A percentile compares a stretch with the other conserved stretches of the same genome.
Conservation (phyloP, 2,113 vertebrate species). For the Isichthys henryi region DNA sequence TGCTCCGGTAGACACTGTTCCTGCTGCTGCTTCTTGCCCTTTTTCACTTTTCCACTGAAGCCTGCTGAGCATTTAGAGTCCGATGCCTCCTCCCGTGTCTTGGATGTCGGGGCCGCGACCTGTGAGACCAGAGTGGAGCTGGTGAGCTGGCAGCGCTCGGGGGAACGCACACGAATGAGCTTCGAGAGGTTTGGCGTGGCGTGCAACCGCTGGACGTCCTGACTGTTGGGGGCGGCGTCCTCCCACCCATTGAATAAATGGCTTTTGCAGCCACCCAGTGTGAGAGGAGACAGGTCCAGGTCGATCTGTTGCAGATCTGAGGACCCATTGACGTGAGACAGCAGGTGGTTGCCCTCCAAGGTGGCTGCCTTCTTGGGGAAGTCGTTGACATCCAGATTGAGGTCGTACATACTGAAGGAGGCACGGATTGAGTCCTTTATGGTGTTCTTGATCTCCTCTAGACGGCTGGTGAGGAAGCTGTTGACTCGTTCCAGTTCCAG, state of each 20-base stretch:
- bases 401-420: slow-evolving; percentile 90
- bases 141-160: slow-evolving; percentile 59
- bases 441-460: slow-evolving; percentile 95
- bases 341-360: slow-evolving; percentile 77
- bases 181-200: slow-evolving; percentile 82
- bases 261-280: slow-evolving; percentile 75
- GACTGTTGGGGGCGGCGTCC: slow-evolving; percentile 44
- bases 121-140: slow-evolving; percentile 47
- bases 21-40: slow-evolving; percentile 75
- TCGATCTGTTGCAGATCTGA: slow-evolving; percentile 88
- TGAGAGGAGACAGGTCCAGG: slow-evolving; percentile 87
- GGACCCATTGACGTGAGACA: slow-evolving; percentile 82
- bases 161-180: slow-evolving; percentile 83
- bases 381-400: slow-evolving; percentile 87
- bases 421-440: slow-evolving; percentile 95
- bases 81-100: slow-evolving; percentile 52
- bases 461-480: slow-evolving; percentile 90
- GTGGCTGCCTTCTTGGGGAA: slow-evolving; percentile 87
- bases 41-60: slow-evolving; percentile 66
- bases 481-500: slow-evolving; percentile 89
- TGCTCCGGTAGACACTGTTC: slow-evolving; percentile 59
- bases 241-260: slow-evolving; percentile 67
- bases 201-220: slow-evolving; percentile 76
- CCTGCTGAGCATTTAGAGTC: slow-evolving; percentile 48
- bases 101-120: slow-evolving; percentile 41